Evolutionary conservation across 2,888 invertebrate species (phyloP).

Genomic region (Aproaerema taeniolella): DNA sequence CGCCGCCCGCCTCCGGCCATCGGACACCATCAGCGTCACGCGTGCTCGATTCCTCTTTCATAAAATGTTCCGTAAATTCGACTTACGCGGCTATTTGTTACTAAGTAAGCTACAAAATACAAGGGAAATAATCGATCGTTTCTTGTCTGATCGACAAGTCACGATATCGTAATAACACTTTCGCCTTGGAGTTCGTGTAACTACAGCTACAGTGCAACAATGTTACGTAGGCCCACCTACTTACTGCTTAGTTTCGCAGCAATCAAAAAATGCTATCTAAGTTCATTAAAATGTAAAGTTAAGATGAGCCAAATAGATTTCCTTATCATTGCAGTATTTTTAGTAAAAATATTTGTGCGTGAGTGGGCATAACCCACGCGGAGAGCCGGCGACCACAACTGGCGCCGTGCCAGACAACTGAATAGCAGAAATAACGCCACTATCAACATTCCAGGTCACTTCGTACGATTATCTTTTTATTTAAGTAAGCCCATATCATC

Average conservation of each 20-base stretch:
- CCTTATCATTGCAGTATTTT: conserved; percentile 16
- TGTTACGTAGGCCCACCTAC: no score
- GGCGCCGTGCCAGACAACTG: conserved; percentile 61
- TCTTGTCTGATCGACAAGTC: background rate
- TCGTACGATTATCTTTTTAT: conserved; percentile 64
- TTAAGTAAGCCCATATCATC: conserved; percentile 22
- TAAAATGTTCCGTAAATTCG: background rate
- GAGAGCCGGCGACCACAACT: conserved; percentile 53
- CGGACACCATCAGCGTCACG: conserved; percentile 14
- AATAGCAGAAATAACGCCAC: conserved; percentile 73
- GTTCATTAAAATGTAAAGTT: background rate
- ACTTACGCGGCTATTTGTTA: background rate
- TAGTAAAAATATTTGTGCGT: conserved; percentile 35
- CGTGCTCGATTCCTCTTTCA: conserved; percentile 2
- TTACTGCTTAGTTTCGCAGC: no score
- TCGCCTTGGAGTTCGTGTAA: no score
- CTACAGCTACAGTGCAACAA: no score
- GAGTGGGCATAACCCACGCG: conserved; percentile 58
- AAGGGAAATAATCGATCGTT: background rate
- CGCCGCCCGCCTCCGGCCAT: conserved; percentile 15
- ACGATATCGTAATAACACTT: background rate
- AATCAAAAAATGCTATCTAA: no score
- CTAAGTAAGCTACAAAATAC: background rate
- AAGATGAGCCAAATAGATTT: background rate
- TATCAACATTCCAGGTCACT: conserved; percentile 75